Conservation (phyloP, 2,888 invertebrate genomes). For the Campaea margaritaria region DNA sequence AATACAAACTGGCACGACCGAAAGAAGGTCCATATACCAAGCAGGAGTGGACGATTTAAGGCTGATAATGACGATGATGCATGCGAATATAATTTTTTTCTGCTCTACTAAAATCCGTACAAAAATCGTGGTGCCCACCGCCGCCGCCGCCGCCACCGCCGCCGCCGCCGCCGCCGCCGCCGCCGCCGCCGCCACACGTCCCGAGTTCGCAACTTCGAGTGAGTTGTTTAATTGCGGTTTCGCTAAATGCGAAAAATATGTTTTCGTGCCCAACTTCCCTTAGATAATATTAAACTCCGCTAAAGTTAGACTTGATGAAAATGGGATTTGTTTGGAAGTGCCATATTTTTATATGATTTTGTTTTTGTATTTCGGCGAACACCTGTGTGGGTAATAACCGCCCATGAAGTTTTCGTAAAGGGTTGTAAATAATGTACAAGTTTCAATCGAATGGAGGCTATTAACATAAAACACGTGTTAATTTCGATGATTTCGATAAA, state of each 20-base stretch:
- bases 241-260: conserved; percentile 14
- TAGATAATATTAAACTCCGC: conserved; percentile 9
- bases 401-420: neutral
- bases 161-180: too few species aligned
- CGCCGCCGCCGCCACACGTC: neutral
- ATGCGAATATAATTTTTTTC: too few species aligned
- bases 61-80: too few species aligned
- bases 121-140: neutral
- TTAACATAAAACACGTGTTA: neutral
- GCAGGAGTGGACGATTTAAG: too few species aligned
- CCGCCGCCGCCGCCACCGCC: too few species aligned
- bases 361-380: neutral
- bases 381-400: neutral
- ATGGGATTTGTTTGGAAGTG: conserved; percentile 21
- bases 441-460: neutral
- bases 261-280: conserved; percentile 5
- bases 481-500: too few species aligned
- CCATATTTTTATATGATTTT: conserved; percentile 10
- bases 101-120: too few species aligned
- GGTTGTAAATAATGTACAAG: too few species aligned
- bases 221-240: conserved; percentile 13
- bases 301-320: conserved; percentile 12
- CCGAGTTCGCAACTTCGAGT: conserved; percentile 1
- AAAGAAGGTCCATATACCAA: too few species aligned
- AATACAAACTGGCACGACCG: too few species aligned